These are phyloP conservation scores for Rhadina sibilatrix DNA, from an alignment of 2,113 vertebrate species.

Conservation along the genomic window DNA sequence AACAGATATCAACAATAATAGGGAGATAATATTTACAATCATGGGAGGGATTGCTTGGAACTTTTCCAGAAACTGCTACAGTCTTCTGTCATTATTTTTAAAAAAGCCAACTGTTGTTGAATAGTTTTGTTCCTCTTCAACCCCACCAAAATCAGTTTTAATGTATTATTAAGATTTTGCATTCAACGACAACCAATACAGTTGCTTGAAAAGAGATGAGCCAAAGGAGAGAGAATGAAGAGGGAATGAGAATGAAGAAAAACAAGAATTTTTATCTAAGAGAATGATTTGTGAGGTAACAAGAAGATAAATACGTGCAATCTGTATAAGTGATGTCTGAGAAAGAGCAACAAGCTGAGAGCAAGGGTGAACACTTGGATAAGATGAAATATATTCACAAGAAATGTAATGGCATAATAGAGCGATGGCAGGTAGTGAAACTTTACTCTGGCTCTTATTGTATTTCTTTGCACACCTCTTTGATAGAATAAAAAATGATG, in stretches of 20 bases:
- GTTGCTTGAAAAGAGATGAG: background rate
- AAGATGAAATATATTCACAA: background rate
- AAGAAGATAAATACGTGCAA: background rate
- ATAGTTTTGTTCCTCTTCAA: background rate
- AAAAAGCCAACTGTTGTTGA: background rate
- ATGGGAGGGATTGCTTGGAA: background rate
- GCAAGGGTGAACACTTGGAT: background rate
- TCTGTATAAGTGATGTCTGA: background rate
- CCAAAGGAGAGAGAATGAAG: background rate
- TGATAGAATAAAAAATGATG: background rate
- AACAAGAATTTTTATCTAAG: background rate
- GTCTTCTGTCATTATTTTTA: background rate
- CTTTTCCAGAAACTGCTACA: background rate
- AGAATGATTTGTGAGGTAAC: background rate
- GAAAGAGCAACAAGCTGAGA: background rate
- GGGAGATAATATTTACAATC: background rate
- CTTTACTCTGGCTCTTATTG: background rate
- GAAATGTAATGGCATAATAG: background rate
- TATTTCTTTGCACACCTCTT: background rate
- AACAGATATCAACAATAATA: background rate
- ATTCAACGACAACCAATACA: background rate
- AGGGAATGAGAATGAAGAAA: background rate
- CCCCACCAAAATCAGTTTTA: fast-evolving
- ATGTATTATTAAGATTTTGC: background rate
- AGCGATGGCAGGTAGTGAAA: background rate